Evolutionary conservation across 2,888 invertebrate genomes (phyloP).

Genomic region (Caenorhabditis japonica): DNA sequence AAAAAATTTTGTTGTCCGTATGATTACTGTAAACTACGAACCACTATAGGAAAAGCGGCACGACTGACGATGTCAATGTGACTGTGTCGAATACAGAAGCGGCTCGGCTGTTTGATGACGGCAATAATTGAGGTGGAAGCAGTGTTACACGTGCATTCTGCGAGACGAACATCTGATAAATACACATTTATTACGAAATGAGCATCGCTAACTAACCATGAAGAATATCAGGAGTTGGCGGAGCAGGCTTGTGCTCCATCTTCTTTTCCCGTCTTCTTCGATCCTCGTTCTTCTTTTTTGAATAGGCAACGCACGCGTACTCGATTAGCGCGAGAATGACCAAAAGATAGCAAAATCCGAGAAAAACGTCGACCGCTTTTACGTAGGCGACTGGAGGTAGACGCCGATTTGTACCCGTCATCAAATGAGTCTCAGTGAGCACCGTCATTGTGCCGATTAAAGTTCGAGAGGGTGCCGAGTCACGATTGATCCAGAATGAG

Average conservation of each 20-base stretch:
- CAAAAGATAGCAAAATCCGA: conserved; percentile 70
- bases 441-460: conserved; percentile 65
- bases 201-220: conserved; percentile 58
- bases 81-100: conserved; percentile 65
- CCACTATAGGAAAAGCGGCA: conserved; percentile 62
- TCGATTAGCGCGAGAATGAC: conserved; percentile 70
- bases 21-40: too few relatives aligned
- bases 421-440: conserved; percentile 82
- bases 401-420: conserved; percentile 81
- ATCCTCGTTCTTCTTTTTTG: conserved; percentile 72
- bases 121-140: conserved; percentile 59
- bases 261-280: conserved; percentile 58
- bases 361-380: conserved; percentile 71
- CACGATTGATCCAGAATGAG: conserved; percentile 98
- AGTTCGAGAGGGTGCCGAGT: conserved; percentile 94
- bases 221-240: conserved; percentile 67
- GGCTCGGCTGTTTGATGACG: conserved; percentile 55
- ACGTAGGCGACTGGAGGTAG: conserved; percentile 71
- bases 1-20: too few relatives aligned
- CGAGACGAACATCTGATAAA: conserved; percentile 67
- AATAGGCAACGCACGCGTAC: conserved; percentile 70
- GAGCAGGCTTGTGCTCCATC: conserved; percentile 63
- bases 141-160: conserved; percentile 67
- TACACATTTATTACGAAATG: neutral
- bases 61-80: conserved; percentile 68